These are phyloP conservation scores for Aldrovandia affinis DNA, from an alignment of 2,797 vertebrate genomes.

Conservation along the genomic window DNA sequence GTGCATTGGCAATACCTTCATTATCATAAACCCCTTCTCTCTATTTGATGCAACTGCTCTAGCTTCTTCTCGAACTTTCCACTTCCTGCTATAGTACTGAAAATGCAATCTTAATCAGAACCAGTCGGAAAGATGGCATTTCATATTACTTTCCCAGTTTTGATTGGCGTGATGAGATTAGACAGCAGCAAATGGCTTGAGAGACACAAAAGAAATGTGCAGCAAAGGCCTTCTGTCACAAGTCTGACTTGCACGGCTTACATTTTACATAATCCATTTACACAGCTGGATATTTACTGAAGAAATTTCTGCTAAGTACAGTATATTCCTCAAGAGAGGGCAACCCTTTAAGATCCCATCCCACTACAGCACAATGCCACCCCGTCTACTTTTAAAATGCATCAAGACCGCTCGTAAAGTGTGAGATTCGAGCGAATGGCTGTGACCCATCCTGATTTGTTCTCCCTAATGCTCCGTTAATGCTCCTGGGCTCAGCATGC, in stretches of 20 bases:
- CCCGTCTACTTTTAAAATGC: conserved; percentile 52
- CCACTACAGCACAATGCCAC: not conserved
- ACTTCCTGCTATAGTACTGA: not conserved
- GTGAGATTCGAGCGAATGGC: conserved; percentile 45
- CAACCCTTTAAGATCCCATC: not conserved
- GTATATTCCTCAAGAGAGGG: not conserved
- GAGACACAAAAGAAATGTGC: not conserved
- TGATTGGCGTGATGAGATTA: not conserved
- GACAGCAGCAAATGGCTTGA: not conserved
- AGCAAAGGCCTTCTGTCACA: not conserved
- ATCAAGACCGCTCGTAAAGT: conserved; percentile 22
- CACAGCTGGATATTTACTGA: not conserved
- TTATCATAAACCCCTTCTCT: not conserved
- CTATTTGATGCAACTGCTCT: not conserved
- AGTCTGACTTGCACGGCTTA: not conserved
- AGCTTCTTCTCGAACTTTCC: not conserved
- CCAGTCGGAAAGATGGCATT: not conserved
- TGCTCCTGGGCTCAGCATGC: not conserved
- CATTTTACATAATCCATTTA: not conserved
- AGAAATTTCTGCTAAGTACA: not conserved
- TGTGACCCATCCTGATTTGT: conserved; percentile 42
- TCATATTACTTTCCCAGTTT: not conserved
- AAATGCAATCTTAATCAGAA: not conserved
- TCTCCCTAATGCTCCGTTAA: conserved; percentile 58
- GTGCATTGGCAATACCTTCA: not conserved